Evolutionary conservation across 2,113 vertebrate genomes (phyloP).

Genomic region (Poeciliopsis occidentalis): DNA sequence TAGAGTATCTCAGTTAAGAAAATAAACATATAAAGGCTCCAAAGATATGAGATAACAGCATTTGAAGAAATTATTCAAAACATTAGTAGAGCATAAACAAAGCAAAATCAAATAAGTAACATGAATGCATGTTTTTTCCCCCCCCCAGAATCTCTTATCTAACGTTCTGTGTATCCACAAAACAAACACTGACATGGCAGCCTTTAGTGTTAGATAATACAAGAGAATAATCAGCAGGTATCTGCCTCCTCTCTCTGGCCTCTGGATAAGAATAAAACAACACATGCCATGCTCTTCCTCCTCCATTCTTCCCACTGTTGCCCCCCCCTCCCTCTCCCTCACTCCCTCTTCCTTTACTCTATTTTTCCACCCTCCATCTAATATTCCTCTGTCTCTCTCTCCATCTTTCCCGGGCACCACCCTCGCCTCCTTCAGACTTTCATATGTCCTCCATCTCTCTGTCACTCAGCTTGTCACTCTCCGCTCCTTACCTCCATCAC

Average conservation of each 20-base stretch:
- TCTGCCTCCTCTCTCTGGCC: slow-evolving; percentile 71
- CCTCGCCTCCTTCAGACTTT: slow-evolving; percentile 23
- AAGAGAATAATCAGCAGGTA: slow-evolving; percentile 69
- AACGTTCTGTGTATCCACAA: slow-evolving; percentile 48
- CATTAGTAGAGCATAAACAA: slow-evolving; percentile 1
- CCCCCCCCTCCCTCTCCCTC: slow-evolving; percentile 33
- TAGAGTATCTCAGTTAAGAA: no score
- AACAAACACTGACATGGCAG: slow-evolving; percentile 22
- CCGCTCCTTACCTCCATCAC: slow-evolving; percentile 18
- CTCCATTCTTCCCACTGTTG: slow-evolving; percentile 65
- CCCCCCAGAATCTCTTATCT: slow-evolving; percentile 45
- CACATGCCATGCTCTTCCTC: slow-evolving; percentile 68
- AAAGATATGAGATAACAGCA: neutral
- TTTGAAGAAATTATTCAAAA: neutral
- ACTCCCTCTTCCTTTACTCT: slow-evolving; percentile 48
- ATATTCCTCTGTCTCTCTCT: slow-evolving; percentile 41
- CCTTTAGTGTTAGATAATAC: slow-evolving; percentile 65
- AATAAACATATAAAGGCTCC: no score
- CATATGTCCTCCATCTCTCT: slow-evolving; percentile 20
- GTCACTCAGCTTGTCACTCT: slow-evolving; percentile 20
- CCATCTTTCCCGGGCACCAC: slow-evolving; percentile 34
- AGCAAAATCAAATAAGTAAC: slow-evolving; percentile 1
- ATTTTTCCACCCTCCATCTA: slow-evolving; percentile 57
- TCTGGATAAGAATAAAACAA: slow-evolving; percentile 75
- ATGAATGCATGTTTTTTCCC: slow-evolving; percentile 28